Percentiles rank a stretch among this genome's conserved stretches.
Evolutionary conservation across 2,113 vertebrate genomes (phyloP).

Genomic region (Phrynosoma platyrhinos): DNA sequence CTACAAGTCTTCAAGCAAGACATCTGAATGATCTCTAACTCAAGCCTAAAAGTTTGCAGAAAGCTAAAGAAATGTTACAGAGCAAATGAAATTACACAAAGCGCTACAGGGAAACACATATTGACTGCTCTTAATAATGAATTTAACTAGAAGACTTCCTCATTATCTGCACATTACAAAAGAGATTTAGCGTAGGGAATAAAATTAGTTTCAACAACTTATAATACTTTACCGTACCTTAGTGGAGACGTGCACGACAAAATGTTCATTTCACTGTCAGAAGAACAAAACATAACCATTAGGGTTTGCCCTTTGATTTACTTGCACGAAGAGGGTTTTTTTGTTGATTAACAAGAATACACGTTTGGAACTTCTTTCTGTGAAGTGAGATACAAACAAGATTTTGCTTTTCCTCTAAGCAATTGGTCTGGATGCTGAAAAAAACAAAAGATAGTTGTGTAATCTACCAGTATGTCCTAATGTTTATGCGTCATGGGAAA

Average conservation of each 20-base stretch:
- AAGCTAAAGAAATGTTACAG: slow-evolving; percentile 29
- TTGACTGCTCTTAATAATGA: slow-evolving; percentile 57
- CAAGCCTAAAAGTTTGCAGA: slow-evolving; percentile 38
- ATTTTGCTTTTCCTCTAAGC: slow-evolving; percentile 7
- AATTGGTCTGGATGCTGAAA: slow-evolving; percentile 5
- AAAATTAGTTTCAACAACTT: slow-evolving; percentile 49
- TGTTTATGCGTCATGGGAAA: background rate
- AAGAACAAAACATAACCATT: background rate
- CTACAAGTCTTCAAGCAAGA: background rate
- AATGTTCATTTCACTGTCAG: background rate
- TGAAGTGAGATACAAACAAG: background rate
- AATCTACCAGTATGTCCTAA: background rate
- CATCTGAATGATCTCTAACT: background rate
- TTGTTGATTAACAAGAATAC: background rate
- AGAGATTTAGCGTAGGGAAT: slow-evolving; percentile 47
- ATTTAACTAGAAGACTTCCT: slow-evolving; percentile 60
- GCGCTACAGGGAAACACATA: slow-evolving; percentile 58
- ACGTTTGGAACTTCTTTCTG: background rate
- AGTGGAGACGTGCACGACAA: background rate
- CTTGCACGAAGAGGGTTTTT: background rate
- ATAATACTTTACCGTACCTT: background rate
- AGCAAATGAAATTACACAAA: slow-evolving; percentile 56
- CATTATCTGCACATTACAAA: slow-evolving; percentile 57
- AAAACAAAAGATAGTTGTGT: background rate
- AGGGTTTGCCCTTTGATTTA: background rate